Conservation (phyloP, 2,888 invertebrate genomes). For the Melanophora roralis region DNA sequence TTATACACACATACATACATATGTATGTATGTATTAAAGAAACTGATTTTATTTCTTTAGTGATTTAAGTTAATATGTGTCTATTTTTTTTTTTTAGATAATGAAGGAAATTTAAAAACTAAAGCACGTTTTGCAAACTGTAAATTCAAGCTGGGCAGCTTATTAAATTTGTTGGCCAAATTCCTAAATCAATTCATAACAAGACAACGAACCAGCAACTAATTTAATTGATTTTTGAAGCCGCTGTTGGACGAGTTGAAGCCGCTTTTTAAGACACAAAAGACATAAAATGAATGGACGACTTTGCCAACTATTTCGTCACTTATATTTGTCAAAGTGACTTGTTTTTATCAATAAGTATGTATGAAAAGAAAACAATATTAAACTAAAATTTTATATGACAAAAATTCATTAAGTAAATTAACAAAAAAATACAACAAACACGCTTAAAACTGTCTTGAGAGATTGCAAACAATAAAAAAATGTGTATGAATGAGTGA, state of each 20-base stretch:
- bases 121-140: constrained; percentile 20
- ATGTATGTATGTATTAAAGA: neutral
- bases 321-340: constrained; percentile 11
- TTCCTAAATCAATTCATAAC: constrained; percentile 33
- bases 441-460: constrained; percentile 4
- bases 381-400: constrained; percentile 9
- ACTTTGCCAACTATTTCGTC: constrained; percentile 52
- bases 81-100: constrained; percentile 44
- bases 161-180: constrained; percentile 29
- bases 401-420: constrained; percentile 43
- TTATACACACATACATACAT: neutral
- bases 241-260: neutral
- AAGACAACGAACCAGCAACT: constrained; percentile 1
- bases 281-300: constrained; percentile 28
- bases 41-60: neutral
- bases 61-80: neutral
- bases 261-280: neutral
- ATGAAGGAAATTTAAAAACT: constrained; percentile 1
- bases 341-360: constrained; percentile 26
- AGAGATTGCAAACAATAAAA: constrained; percentile 11
- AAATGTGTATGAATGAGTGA: constrained; percentile 34
- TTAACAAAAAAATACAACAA: neutral
- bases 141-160: neutral
- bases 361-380: neutral
- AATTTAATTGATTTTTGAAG: neutral